Evolutionary conservation across 2,797 vertebrate genomes (phyloP).

Genomic region (Galaxias olidus): DNA sequence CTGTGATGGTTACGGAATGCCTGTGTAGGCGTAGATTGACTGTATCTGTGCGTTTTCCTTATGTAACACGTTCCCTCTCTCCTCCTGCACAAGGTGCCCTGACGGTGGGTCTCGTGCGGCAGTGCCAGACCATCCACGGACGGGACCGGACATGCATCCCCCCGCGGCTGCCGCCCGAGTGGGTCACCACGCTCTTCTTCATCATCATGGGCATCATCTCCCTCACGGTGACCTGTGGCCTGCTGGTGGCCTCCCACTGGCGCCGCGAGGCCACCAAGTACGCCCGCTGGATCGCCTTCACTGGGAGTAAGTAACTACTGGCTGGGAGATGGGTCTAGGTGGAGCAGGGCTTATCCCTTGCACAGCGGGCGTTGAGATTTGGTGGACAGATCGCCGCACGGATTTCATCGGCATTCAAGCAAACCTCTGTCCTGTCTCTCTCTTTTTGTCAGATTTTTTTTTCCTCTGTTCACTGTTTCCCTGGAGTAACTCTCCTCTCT

Average conservation of each 20-base stretch:
- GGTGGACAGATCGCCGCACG: no score
- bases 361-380: no score
- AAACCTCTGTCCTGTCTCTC: no score
- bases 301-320: conserved; percentile 67
- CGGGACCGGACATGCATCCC: conserved; percentile 97
- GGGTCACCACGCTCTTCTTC: conserved; percentile 99
- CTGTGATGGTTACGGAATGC: no score
- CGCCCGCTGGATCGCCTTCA: conserved; percentile 77
- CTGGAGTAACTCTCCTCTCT: conserved; percentile 2
- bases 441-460: no score
- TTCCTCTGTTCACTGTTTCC: no score
- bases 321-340: no score
- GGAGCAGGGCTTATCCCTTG: no score
- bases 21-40: no score
- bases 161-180: conserved; percentile 95
- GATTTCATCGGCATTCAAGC: no score
- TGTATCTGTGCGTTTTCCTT: no score
- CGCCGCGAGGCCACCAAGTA: conserved; percentile 97
- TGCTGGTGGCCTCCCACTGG: conserved; percentile 98
- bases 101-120: conserved; percentile 95
- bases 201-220: conserved; percentile 99
- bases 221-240: conserved; percentile 97
- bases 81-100: conserved; percentile 82
- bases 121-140: conserved; percentile 99
- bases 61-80: background rate